phyloP scores from a whole-genome alignment of 2,888 invertebrate genomes.

The Plemyria rubiginata region DNA sequence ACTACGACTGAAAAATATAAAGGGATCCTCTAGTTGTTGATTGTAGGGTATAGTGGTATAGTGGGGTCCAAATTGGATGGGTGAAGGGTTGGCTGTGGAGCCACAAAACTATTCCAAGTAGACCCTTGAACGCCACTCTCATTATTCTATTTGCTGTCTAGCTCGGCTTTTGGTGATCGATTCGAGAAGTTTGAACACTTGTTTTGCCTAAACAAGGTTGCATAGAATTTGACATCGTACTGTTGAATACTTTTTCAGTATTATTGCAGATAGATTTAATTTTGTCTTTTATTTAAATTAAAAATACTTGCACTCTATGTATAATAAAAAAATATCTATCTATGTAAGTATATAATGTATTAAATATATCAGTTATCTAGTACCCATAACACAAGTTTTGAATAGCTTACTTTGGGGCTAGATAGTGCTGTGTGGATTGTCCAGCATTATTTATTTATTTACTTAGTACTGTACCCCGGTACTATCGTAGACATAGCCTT shows the following conservation, averaged over 20 bases:
- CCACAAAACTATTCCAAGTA: constrained; percentile 48
- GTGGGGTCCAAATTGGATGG: constrained; percentile 44
- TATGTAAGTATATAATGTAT: too few species aligned
- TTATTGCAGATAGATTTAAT: neutral
- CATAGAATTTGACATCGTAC: neutral
- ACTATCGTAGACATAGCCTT: too few species aligned
- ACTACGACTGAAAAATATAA: constrained; percentile 45
- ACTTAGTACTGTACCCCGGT: too few species aligned
- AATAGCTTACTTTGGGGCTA: too few species aligned
- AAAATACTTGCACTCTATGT: too few species aligned
- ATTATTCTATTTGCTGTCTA: constrained; percentile 35
- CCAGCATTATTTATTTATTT: too few species aligned
- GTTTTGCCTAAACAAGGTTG: constrained; percentile 6
- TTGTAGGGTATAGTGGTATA: constrained; percentile 37
- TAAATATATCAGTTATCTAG: too few species aligned
- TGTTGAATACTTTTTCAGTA: neutral
- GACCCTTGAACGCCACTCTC: constrained; percentile 27
- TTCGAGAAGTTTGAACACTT: constrained; percentile 17
- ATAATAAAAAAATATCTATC: too few species aligned
- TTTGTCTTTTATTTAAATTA: too few species aligned
- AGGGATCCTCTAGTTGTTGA: constrained; percentile 51
- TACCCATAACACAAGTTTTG: too few species aligned
- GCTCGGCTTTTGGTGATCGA: constrained; percentile 25
- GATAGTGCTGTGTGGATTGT: too few species aligned
- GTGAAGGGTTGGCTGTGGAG: constrained; percentile 43